These are phyloP conservation scores for Himalopsyche anomala DNA, from an alignment of 2,888 invertebrate species.

Conservation along the genomic window DNA sequence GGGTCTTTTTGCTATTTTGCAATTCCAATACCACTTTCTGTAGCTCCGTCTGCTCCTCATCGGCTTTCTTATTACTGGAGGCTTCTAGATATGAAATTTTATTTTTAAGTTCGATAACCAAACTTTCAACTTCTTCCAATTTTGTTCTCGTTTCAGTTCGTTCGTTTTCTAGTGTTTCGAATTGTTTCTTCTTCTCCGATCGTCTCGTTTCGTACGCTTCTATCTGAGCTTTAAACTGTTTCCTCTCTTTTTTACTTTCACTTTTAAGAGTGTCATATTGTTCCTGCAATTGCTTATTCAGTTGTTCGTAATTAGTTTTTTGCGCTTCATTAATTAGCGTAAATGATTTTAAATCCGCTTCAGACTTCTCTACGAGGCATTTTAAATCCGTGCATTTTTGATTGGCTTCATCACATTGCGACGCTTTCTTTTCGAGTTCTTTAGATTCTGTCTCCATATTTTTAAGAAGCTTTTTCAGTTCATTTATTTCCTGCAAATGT, in stretches of 20 bases:
- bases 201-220: conserved; percentile 75
- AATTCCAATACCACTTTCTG: conserved; percentile 74
- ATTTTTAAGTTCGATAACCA: conserved; percentile 71
- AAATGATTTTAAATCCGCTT: conserved; percentile 73
- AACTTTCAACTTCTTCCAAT: conserved; percentile 71
- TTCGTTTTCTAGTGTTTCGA: conserved; percentile 72
- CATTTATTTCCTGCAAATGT: conserved; percentile 59
- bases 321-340: conserved; percentile 75
- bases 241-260: conserved; percentile 75
- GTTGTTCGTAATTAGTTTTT: conserved; percentile 74
- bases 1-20: conserved; percentile 71
- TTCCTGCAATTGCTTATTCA: conserved; percentile 73
- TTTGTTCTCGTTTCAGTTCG: conserved; percentile 72
- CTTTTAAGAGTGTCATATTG: conserved; percentile 74
- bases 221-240: conserved; percentile 77
- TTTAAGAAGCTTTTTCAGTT: conserved; percentile 59
- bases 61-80: conserved; percentile 70
- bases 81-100: conserved; percentile 73
- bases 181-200: conserved; percentile 71
- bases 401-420: conserved; percentile 71
- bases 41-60: conserved; percentile 72
- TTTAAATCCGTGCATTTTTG: conserved; percentile 73
- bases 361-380: conserved; percentile 72
- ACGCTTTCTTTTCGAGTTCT: conserved; percentile 70
- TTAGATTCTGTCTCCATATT: conserved; percentile 68